Base-by-base conservation (phyloP, 37 sponge, comb jelly and placozoan species). In the Diacarnus erythraeanus region DNA sequence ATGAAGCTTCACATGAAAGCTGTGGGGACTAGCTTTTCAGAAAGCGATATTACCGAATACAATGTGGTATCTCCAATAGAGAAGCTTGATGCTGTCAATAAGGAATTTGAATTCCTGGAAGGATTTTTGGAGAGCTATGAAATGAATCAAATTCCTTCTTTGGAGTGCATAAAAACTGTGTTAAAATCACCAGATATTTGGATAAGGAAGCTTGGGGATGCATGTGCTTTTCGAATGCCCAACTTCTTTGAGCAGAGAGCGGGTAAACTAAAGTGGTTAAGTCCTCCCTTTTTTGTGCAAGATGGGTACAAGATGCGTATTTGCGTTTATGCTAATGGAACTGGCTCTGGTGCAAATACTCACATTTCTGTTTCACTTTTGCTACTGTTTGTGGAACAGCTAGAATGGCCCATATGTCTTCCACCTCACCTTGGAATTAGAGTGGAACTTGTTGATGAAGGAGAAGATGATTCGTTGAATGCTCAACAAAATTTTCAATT, bases 301-400 rank as follows among this genome's bases (percentile, higher is more conserved):
- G 66, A 51, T 18, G 78, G 78, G 2, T 66, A 78, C 78, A 78
- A 78, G 47, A 63, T 78, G 65, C 31, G 78, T 43, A 6, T 78
- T 22, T 63, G 43, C 26, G 47, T 78, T 40, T 64, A 63, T n/a
- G 41, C 66, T 25, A 65, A 66, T 65, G 78, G 78, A 2, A 41
- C 42, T 0, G 64, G 78, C 0, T 64, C 68, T 10, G 78, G 78
- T 9, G 41, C 5, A 23, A 64, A 64, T 2, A 43, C 78, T 8
- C 78, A 78, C 54, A 20, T 78, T 17, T 78, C 78, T 22, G 51
- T 64, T 40, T 40, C 42, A 31, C 64, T 78, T 34, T 20, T 74
- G 56, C 35, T 74, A 27, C 36, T 74, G 23, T 51, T 74, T 8
- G 74, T 56, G 26, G 58, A 54, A 23, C 31, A 74, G 57, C 74